Base-by-base conservation (phyloP, 2,113 vertebrate genomes). In the Oryzias javanicus region DNA sequence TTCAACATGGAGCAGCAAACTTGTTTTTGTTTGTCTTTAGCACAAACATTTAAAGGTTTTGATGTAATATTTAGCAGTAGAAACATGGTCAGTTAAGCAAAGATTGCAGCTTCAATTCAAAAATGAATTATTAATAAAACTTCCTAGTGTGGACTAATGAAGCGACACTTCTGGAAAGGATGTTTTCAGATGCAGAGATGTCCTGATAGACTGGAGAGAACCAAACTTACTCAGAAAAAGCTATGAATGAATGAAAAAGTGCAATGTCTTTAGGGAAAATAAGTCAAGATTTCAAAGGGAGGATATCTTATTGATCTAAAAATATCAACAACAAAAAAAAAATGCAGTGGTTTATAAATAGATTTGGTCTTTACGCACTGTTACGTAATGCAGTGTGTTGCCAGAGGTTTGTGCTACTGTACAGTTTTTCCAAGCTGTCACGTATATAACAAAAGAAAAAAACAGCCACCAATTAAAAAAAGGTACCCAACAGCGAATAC, bases 381-480 rank as follows among this genome's bases (percentile, higher is more conserved):
- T 72, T 74, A 76, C 47, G 67, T 74, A 81, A 78, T 51, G 8
- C 53, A 62, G 17, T 1, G 14, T 62, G 19, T 27, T 76, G 53
- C 42, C 63, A 20, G 22, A 58, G 42, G 24, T 41, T 46, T 66
- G 42, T 35, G 14, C 63, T 41, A 54, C 35, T 15, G 27, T 49
- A 47, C 45, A 56, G 19, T 25, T 63, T 22, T 54, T 45, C 25
- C 63, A 63, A 54, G n/a, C 64, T 40, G 60, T 22, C 46, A 51
- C 35, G 29, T 49, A 13, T 40, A 24, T 12, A 55, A 14, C 42
- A 15, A 35, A 35, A 35, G 12, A 35, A 2, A 35, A 35, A 35
- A 35, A 35, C 25, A n/a, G n/a, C n/a, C n/a, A 27, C 25, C 25
- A 27, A 27, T 12, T 3, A 35, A 35, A 10, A 35, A 3, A 12